These are phyloP conservation scores for Euproctis similis DNA, from an alignment of 2,888 invertebrate species.

Conservation along the genomic window DNA sequence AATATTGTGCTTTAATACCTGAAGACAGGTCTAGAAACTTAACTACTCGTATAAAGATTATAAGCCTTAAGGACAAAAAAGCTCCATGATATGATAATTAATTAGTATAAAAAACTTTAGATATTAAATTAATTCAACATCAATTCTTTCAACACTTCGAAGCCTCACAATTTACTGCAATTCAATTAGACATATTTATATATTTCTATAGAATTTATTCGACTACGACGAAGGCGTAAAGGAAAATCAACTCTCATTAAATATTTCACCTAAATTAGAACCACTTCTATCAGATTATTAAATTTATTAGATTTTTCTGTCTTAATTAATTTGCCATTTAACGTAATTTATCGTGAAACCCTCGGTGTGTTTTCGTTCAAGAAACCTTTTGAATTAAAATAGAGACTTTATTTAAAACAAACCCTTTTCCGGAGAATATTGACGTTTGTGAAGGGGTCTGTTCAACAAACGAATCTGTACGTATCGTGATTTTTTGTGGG, in stretches of 20 bases:
- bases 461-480: conserved; percentile 18
- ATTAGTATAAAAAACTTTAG: too few relatives aligned
- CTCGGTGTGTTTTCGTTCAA: conserved; percentile 15
- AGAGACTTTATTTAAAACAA: conserved; percentile 16
- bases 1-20: too few relatives aligned
- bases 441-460: conserved; percentile 16
- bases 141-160: too few relatives aligned
- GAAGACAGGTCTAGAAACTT: too few relatives aligned
- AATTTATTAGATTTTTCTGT: conserved; percentile 38
- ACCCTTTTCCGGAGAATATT: conserved; percentile 23
- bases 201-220: conserved; percentile 5
- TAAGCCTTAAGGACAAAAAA: too few relatives aligned
- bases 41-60: too few relatives aligned
- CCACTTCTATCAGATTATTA: conserved; percentile 34
- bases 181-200: not conserved
- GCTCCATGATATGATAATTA: too few relatives aligned
- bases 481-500: too few relatives aligned
- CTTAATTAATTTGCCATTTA: conserved; percentile 59
- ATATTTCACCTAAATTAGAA: conserved; percentile 20
- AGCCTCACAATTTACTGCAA: too few relatives aligned
- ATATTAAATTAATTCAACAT: too few relatives aligned
- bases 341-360: conserved; percentile 52
- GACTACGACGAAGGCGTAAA: conserved; percentile 9
- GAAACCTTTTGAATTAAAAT: conserved; percentile 17
- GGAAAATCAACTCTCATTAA: conserved; percentile 19